Base-by-base conservation (phyloP, 2,113 vertebrate species). In the Gorsachius goisagi region DNA sequence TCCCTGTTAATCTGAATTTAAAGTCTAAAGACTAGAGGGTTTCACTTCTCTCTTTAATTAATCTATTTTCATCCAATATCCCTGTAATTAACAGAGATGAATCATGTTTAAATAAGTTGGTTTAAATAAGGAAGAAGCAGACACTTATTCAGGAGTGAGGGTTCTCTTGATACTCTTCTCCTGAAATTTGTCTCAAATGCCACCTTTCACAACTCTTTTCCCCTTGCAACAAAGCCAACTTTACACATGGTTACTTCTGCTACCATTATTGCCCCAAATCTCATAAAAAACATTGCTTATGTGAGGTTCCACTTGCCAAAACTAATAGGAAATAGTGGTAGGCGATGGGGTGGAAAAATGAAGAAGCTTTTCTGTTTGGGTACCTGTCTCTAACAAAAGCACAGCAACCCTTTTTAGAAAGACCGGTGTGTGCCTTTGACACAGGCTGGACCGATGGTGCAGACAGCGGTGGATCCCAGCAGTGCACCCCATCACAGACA, bases 11-110 rank as follows among this genome's bases (percentile, higher is more conserved):
- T 83, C 44, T 80, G 47, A 90, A 90, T 85, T 85, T 91, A 73
- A 81, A 58, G 22, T n/a, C 30, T 86, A 88, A 83, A 91, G 37
- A 85, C 37, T 90, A 89, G 49, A 53, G 41, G 6, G 21, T 83
- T 90, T 80, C 23, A 62, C 11, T 85, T 85, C 69, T 69, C 21
- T 90, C 21, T 89, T 75, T 92, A 93, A 76, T 90, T 90, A 93
- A 77, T 73, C 50, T 58, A 49, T 95, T 90, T 94, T 93, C 59
- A 89, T 84, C 50, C 62, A 85, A 91, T 93, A 93, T 76, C 72
- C 9, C 30, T 85, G 22, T 85, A 85, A 88, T 59, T 86, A 93
- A 55, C 37, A 77, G 50, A 81, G 11, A 53, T 80, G 32, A 93
- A 87, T 60, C 37, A 44, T 44, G 41, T 44, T 44, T 44, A 44